phyloP scores from a whole-genome alignment of 2,888 invertebrate species.

The Drosophila mayaguana region DNA sequence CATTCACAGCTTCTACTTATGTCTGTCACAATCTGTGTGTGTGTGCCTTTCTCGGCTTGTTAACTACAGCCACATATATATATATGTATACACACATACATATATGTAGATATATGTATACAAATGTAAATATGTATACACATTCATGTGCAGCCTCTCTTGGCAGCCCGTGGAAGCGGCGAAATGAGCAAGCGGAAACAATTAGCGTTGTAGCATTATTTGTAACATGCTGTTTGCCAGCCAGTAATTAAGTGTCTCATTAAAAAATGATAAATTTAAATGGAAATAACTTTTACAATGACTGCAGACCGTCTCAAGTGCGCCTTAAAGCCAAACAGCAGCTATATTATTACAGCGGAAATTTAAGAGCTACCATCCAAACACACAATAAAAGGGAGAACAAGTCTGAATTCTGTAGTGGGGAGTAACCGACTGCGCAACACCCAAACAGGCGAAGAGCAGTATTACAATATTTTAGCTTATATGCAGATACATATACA shows the following conservation, averaged over 20 bases:
- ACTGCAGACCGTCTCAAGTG: slow-evolving; percentile 52
- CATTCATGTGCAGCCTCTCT: slow-evolving; percentile 4
- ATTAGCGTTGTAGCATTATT: slow-evolving; percentile 79
- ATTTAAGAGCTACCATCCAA: slow-evolving; percentile 23
- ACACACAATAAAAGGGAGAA: neutral
- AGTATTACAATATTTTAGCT: too few species aligned
- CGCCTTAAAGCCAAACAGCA: slow-evolving; percentile 37
- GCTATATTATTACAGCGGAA: slow-evolving; percentile 21
- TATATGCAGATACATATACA: too few species aligned
- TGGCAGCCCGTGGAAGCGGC: slow-evolving; percentile 26
- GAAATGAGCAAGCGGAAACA: slow-evolving; percentile 80
- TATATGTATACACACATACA: neutral
- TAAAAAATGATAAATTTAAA: slow-evolving; percentile 81
- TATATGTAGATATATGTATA: neutral
- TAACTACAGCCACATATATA: neutral
- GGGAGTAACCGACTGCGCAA: neutral
- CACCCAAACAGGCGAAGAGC: too few species aligned
- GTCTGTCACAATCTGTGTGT: slow-evolving; percentile 7
- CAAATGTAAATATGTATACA: neutral
- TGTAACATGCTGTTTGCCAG: slow-evolving; percentile 75
- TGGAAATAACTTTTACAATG: slow-evolving; percentile 66
- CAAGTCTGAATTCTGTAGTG: neutral
- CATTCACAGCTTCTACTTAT: slow-evolving; percentile 28
- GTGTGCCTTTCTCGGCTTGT: slow-evolving; percentile 4
- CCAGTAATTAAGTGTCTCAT: slow-evolving; percentile 78